Percentiles rank a stretch among this genome's conserved stretches.
phyloP scores from a whole-genome alignment of 2,113 vertebrate genomes.

The Laterallus jamaicensis region DNA sequence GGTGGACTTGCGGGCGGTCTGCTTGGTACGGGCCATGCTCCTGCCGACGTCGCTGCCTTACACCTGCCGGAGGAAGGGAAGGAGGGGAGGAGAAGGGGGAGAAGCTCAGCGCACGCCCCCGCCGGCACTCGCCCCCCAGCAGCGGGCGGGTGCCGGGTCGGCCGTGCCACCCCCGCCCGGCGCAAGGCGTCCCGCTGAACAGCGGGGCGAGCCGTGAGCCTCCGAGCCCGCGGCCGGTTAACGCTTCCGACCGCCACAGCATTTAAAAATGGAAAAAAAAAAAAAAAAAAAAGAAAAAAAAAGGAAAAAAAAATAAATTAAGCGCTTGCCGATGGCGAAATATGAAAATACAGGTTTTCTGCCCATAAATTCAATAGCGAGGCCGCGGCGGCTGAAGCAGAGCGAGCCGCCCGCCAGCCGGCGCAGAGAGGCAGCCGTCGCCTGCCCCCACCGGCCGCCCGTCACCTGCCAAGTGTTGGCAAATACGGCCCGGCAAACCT shows the following conservation, averaged over 20 bases:
- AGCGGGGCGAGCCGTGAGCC: background rate
- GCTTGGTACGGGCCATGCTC: constrained; percentile 90
- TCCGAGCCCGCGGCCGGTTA: background rate
- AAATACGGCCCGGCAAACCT: constrained; percentile 21
- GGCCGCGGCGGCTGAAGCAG: constrained; percentile 1
- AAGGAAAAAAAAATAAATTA: background rate
- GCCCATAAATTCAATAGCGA: background rate
- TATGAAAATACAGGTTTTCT: background rate
- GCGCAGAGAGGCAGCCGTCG: background rate
- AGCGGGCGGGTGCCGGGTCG: background rate
- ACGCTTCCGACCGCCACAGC: background rate
- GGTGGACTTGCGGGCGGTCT: constrained; percentile 90
- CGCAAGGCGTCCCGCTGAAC: background rate
- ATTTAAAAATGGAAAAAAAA: background rate
- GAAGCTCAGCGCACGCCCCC: background rate
- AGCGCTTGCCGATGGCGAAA: background rate
- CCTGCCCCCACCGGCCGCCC: background rate
- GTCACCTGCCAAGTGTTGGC: constrained; percentile 26
- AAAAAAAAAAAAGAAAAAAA: background rate
- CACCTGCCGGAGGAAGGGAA: constrained; percentile 27
- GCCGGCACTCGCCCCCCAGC: background rate
- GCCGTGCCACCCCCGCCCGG: background rate
- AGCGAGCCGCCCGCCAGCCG: constrained; percentile 23
- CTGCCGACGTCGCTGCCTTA: constrained; percentile 60
- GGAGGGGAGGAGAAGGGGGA: background rate